A percentile compares a stretch with the other conserved stretches of the same genome.
Conservation (phyloP, 2,797 vertebrate genomes). For the Macropus fuliginosus region DNA sequence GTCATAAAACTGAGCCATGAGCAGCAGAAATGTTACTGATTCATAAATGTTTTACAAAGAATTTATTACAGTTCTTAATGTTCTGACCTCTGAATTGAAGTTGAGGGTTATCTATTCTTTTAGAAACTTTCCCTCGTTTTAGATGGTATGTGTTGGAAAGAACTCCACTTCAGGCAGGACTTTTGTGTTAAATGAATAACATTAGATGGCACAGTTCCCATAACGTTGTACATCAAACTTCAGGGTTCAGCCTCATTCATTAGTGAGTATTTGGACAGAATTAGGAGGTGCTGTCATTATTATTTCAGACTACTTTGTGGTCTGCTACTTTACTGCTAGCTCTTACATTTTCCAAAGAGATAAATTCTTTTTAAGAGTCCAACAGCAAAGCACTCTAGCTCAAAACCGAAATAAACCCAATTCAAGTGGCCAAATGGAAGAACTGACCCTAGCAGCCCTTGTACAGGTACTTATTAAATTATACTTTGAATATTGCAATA, state of each 20-base stretch:
- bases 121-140: background rate
- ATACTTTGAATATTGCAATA: background rate
- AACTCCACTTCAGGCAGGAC: background rate
- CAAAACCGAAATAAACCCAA: background rate
- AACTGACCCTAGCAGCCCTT: background rate
- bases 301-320: background rate
- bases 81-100: background rate
- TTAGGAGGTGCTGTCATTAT: background rate
- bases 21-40: background rate
- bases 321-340: background rate
- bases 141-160: background rate
- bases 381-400: background rate
- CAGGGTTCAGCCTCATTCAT: background rate
- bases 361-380: background rate
- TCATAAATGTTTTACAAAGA: background rate
- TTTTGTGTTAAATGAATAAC: background rate
- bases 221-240: background rate
- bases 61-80: background rate
- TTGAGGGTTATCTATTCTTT: background rate
- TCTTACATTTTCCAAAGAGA: background rate
- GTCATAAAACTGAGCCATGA: slow-evolving; percentile 8
- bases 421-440: background rate
- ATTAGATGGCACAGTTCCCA: background rate
- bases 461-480: background rate
- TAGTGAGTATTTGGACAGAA: background rate